These are phyloP conservation scores for Siniperca knerii DNA, from an alignment of 2,113 vertebrate genomes.

Conservation along the genomic window DNA sequence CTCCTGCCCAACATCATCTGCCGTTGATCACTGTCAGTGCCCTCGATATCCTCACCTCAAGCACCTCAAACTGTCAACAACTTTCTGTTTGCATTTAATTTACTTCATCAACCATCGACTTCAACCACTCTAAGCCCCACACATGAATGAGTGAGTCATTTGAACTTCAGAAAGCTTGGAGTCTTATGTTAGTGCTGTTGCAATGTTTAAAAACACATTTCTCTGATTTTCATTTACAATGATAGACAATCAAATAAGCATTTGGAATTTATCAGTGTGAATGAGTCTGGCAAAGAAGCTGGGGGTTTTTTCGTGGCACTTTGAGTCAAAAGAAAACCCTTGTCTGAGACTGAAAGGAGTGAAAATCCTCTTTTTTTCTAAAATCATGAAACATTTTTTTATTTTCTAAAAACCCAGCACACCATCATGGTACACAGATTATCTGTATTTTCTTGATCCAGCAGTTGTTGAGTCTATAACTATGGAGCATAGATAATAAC, in stretches of 20 bases:
- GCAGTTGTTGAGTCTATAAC: conserved; percentile 22
- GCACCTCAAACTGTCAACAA: background rate
- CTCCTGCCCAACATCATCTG: background rate
- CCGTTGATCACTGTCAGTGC: background rate
- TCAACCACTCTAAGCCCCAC: background rate
- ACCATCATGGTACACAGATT: background rate
- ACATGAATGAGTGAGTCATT: background rate
- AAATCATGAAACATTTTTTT: background rate
- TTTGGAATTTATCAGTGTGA: background rate
- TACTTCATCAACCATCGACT: background rate
- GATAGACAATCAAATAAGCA: background rate
- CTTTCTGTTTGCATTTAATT: background rate
- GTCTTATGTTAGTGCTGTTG: background rate
- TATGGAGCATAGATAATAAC: conserved; percentile 23
- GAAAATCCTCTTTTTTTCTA: no score
- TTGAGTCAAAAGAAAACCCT: background rate
- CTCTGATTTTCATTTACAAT: background rate
- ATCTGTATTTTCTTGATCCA: background rate
- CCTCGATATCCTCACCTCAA: background rate
- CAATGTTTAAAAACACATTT: background rate
- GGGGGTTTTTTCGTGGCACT: background rate
- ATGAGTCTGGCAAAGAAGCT: background rate
- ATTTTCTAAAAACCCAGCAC: background rate
- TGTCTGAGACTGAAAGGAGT: background rate
- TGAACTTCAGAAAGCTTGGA: background rate